phyloP scores from a whole-genome alignment of 2,797 vertebrate genomes.

The Mergus octosetaceus region DNA sequence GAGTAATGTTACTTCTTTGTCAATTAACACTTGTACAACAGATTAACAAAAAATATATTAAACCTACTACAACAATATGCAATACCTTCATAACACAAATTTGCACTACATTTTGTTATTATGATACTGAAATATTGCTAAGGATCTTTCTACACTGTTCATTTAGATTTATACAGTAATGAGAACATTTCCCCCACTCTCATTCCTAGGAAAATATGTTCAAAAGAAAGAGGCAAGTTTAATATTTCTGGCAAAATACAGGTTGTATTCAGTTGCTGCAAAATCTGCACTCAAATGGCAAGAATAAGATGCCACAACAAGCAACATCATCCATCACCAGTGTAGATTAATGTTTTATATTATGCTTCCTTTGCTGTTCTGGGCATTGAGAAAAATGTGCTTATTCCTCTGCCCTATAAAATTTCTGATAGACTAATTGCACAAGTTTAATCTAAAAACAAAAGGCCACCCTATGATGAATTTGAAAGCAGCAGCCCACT shows the following conservation, averaged over 20 bases:
- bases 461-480: not conserved
- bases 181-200: not conserved
- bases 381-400: conserved; percentile 12
- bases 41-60: not conserved
- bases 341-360: not conserved
- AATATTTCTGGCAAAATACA: not conserved
- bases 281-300: not conserved
- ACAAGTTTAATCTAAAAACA: conserved; percentile 13
- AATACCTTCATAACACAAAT: not conserved
- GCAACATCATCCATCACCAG: not conserved
- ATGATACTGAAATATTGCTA: not conserved
- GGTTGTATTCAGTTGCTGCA: not conserved
- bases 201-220: not conserved
- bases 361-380: not conserved
- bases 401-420: not conserved
- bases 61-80: not conserved
- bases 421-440: conserved; percentile 23
- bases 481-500: not conserved
- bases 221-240: not conserved
- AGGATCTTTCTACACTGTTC: not conserved
- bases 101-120: not conserved
- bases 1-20: not conserved
- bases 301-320: not conserved
- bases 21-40: not conserved
- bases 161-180: not conserved